Evolutionary conservation across 1,140 invertebrate species (phyloP), one percentile per base, ranked within the genome.

Genomic region (Alviniconcha marisindica): DNA sequence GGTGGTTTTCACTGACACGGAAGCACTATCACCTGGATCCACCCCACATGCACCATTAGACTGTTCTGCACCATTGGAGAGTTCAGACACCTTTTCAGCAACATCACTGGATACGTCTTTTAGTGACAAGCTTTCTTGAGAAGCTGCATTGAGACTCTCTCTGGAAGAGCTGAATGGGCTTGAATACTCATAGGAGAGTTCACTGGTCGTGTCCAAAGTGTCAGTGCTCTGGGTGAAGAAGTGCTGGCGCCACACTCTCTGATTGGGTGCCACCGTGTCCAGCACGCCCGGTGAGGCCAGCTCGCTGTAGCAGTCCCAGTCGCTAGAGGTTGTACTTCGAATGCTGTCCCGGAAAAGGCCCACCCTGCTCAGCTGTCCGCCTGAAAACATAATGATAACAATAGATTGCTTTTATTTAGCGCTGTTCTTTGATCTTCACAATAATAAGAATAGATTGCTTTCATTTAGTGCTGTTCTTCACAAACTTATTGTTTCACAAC

Each of bases 261-360:
- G 36, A 36, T 85, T 83, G 14, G 51, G 38, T 1, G 54, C 54
- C 7, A 81, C 44, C 40, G 28, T 28, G 36, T 78, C 77, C 48
- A 85, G 56, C 33, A 79, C 44, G 14, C 56, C 54, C 15, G 85
- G 83, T 1, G 83, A 84, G 21, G 60, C 51, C n/a, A 87, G n/a
- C 71, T 80, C 82, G 63, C 86, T 87, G 79, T 83, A 87, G 10
- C 81, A 40, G 74, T 87, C 86, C 86, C 86, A 87, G 60, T 87
- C 86, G 69, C 86, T 87, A 10, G 86, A 87, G 28, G 71, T 74
- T 2, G 86, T 81, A 31, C 83, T 85, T 15, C 79, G 60, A 5
- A 60, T 77, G 36, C 83, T 84, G 31, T 82, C 76, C 2, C 84
- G 76, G 24, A 85, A 56, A n/a, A 60, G 33, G 14, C 73, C 77